These are phyloP conservation scores for Nothocercus julius DNA, from an alignment of 2,113 vertebrate genomes.

Conservation along the genomic window DNA sequence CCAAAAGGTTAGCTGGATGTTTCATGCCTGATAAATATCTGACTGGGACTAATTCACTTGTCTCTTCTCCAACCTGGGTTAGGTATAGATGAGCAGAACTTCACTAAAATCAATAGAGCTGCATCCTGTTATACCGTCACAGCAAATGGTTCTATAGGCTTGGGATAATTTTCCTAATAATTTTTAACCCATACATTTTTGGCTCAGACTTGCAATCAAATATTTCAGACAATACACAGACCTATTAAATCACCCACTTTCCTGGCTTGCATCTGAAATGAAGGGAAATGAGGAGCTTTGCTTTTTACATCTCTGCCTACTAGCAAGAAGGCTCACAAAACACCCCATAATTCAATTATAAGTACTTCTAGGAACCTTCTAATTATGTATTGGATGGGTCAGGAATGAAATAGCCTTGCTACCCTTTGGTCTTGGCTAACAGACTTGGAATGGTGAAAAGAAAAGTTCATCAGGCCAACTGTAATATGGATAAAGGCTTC, in stretches of 20 bases:
- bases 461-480: slow-evolving; percentile 62
- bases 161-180: slow-evolving; percentile 70
- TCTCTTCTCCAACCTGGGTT: slow-evolving; percentile 50
- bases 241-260: slow-evolving; percentile 28
- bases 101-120: slow-evolving; percentile 62
- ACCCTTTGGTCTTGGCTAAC: slow-evolving; percentile 65
- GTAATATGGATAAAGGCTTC: slow-evolving; percentile 39
- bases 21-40: slow-evolving; percentile 63
- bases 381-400: slow-evolving; percentile 70
- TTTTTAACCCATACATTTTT: slow-evolving; percentile 59
- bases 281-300: slow-evolving; percentile 20
- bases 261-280: slow-evolving; percentile 48
- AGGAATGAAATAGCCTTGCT: slow-evolving; percentile 66
- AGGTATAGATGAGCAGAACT: slow-evolving; percentile 48
- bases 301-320: slow-evolving; percentile 55
- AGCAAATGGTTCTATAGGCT: slow-evolving; percentile 47
- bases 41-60: slow-evolving; percentile 60
- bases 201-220: slow-evolving; percentile 51
- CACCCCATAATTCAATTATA: slow-evolving; percentile 72
- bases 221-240: slow-evolving; percentile 60
- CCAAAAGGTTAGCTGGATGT: slow-evolving; percentile 61
- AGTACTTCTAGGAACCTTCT: slow-evolving; percentile 69
- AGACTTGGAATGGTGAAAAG: slow-evolving; percentile 63
- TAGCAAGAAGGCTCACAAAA: slow-evolving; percentile 57
- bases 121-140: slow-evolving; percentile 51